Evolutionary conservation across 2,797 vertebrate genomes (phyloP).

Genomic region (Aselliscus stoliczkanus): DNA sequence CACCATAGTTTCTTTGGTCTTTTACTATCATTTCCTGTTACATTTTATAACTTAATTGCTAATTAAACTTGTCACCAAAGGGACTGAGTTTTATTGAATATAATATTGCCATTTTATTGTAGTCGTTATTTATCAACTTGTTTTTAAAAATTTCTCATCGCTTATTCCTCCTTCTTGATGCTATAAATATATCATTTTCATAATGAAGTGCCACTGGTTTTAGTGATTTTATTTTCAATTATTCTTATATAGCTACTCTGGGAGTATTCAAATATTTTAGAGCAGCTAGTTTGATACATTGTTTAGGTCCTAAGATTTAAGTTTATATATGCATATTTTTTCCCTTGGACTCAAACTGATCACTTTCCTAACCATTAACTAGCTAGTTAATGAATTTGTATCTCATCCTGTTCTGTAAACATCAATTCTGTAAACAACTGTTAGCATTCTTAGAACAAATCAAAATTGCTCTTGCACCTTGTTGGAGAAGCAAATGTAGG

Average conservation of each 20-base stretch:
- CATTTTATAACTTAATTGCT: constrained; percentile 22
- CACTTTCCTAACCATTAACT: background rate
- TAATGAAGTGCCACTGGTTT: background rate
- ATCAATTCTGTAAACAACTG: constrained; percentile 2
- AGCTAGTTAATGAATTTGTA: background rate
- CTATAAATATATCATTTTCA: background rate
- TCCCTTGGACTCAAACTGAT: background rate
- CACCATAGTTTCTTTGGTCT: background rate
- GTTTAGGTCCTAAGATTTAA: constrained; percentile 25
- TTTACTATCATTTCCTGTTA: constrained; percentile 21
- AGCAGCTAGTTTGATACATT: background rate
- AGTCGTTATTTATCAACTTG: background rate
- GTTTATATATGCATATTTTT: background rate
- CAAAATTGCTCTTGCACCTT: background rate
- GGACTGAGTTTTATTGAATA: background rate
- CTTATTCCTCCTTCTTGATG: background rate
- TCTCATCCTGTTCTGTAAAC: background rate
- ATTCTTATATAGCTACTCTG: background rate
- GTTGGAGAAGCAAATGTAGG: background rate
- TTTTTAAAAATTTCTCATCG: background rate
- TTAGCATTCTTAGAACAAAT: background rate
- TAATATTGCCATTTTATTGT: background rate
- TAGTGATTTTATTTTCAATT: constrained; percentile 25
- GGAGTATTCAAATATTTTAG: background rate
- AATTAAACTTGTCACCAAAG: constrained; percentile 1